These are phyloP conservation scores for Chloroceryle inda DNA, from an alignment of 2,797 vertebrate species.

Conservation along the genomic window DNA sequence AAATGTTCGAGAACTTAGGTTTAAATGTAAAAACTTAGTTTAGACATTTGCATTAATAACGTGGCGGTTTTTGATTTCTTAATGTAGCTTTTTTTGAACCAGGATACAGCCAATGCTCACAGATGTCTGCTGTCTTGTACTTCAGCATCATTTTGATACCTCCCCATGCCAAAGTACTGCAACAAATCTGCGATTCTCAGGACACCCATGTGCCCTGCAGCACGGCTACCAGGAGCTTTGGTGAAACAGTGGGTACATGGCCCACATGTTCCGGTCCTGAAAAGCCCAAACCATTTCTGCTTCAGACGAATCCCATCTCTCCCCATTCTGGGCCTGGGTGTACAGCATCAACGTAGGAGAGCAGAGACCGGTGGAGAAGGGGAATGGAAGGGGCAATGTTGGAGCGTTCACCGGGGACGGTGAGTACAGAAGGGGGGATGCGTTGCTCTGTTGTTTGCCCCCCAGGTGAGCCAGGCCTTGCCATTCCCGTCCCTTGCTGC, in stretches of 20 bases:
- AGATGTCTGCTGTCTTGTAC: conserved; percentile 26
- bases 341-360: rapidly evolving
- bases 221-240: background rate
- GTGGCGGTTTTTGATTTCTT: background rate
- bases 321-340: rapidly evolving
- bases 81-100: background rate
- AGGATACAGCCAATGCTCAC: background rate
- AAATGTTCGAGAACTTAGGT: background rate
- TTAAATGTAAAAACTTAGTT: background rate
- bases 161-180: conserved; percentile 20
- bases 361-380: rapidly evolving
- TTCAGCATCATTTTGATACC: background rate
- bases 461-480: background rate
- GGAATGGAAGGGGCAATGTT: rapidly evolving
- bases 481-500: background rate
- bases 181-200: conserved; percentile 30
- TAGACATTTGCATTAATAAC: background rate
- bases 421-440: rapidly evolving
- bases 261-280: rapidly evolving
- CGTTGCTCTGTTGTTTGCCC: rapidly evolving
- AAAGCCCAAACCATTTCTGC: background rate
- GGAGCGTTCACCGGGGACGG: rapidly evolving
- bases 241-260: background rate
- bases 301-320: background rate
- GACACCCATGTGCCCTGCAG: background rate